Evolutionary conservation across 2,888 invertebrate species (phyloP), one percentile per base, ranked within the genome.

Genomic region (Chrysomela aeneicollis): DNA sequence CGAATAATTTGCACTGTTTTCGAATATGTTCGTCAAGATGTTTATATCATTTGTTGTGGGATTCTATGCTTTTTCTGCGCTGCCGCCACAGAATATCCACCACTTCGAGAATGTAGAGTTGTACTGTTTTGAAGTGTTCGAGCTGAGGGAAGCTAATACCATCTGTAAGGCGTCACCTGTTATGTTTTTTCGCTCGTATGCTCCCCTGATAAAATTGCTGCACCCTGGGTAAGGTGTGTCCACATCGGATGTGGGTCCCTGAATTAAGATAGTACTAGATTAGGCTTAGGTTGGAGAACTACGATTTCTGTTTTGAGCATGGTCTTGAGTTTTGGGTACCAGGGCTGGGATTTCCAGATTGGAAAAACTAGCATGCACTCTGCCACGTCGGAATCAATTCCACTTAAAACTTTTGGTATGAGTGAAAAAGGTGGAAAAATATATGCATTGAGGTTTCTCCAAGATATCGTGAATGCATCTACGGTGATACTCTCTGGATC

Each of bases 171-270:
- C 1, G 1, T 9, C 32, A 6, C 10, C 32, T 10, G 4, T 6
- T 8, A 35, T 35, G 32, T 35, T 35, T 9, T 35, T 35, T 10
- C 6, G 6, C 1, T 9, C 0, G 18, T 32, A 61, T 10, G 53
- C 32, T 47, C 5, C 12, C 53, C 53, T n/a, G 64, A 60, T 52
- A 60, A 55, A 35, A 50, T 17, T 12, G 55, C 61, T 50, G 26
- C 60, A 49, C 54, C 57, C 57, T 55, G 60, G 50, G 57, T 51
- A n/a, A n/a, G 60, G 54, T 26, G 17, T 55, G 5, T 49, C 58
- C 53, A 58, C 21, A 63, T 8, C 6, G 53, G 63, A 47, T 59
- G 52, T 17, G 15, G n/a, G 8, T n/a, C 22, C 12, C 17, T 59
- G 32, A 50, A 53, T 15, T 53, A 53, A 9, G 63, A 66, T 21